These are phyloP conservation scores for Paracentrotus lividus DNA, from an alignment of 53 echinoderm and acorn worm genomes.

Conservation along the genomic window DNA sequence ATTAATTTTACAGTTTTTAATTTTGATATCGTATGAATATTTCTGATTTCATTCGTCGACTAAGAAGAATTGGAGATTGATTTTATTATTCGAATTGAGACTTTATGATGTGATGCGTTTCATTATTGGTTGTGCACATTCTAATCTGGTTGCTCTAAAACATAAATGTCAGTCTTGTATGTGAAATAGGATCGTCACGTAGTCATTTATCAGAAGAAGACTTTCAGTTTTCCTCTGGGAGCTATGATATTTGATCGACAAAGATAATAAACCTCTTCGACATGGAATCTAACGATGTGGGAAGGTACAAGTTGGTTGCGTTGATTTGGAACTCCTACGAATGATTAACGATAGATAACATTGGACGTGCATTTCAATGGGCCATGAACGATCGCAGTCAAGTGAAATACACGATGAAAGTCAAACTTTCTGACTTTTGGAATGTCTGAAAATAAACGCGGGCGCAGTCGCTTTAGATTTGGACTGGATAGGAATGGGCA, in stretches of 20 bases:
- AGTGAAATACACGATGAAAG: background rate
- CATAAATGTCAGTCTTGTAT: slow-evolving; percentile 10
- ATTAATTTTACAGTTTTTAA: no score
- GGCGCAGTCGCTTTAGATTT: background rate
- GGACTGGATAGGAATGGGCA: background rate
- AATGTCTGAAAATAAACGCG: slow-evolving; percentile 51
- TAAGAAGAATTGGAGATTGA: no score
- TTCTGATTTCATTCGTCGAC: no score
- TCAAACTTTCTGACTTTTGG: slow-evolving; percentile 45
- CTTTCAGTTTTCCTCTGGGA: slow-evolving; percentile 35
- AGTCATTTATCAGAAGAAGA: background rate
- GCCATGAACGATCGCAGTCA: slow-evolving; percentile 25
- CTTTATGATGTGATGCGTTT: no score
- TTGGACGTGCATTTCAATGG: background rate
- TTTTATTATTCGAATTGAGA: no score
- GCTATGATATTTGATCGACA: slow-evolving; percentile 32
- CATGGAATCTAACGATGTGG: slow-evolving; percentile 1
- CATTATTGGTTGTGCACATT: background rate
- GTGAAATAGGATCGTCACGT: background rate
- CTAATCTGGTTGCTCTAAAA: background rate
- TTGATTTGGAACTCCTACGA: slow-evolving; percentile 16
- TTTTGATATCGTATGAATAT: no score
- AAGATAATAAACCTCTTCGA: slow-evolving; percentile 31
- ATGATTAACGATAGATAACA: slow-evolving; percentile 36
- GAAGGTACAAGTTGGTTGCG: background rate